A percentile compares a stretch with the other conserved stretches of the same genome.
Conservation (phyloP, 2,797 vertebrate species). For the Myoxocephalus aenaeus region DNA sequence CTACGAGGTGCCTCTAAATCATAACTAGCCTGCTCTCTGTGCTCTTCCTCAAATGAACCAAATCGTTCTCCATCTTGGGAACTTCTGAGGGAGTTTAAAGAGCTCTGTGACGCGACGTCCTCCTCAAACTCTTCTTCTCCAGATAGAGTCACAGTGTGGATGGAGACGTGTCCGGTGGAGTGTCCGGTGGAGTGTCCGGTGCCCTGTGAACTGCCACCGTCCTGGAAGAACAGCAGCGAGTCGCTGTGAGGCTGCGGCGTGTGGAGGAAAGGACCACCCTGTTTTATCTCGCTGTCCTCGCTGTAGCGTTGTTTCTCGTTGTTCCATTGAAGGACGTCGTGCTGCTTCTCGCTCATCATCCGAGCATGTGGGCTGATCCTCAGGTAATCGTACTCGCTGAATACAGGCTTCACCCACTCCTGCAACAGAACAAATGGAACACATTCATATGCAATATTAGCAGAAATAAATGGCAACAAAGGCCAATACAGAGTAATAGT, state of each 20-base stretch:
- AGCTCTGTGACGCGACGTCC: constrained; percentile 52
- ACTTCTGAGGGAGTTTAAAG: constrained; percentile 35
- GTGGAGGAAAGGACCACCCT: background rate
- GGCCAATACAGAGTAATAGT: no score
- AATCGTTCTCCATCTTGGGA: constrained; percentile 50
- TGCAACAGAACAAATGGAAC: constrained; percentile 61
- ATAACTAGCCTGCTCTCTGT: constrained; percentile 32
- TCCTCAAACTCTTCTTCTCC: constrained; percentile 81
- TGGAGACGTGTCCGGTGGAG: constrained; percentile 86
- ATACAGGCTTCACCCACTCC: constrained; percentile 90
- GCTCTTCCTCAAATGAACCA: constrained; percentile 63
- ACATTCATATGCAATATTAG: background rate
- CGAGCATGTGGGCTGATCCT: constrained; percentile 66
- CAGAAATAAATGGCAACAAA: background rate
- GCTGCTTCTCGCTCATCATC: constrained; percentile 59
- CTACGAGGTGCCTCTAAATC: constrained; percentile 14
- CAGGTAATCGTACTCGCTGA: constrained; percentile 82
- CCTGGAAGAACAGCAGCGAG: constrained; percentile 43
- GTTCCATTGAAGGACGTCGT: constrained; percentile 31
- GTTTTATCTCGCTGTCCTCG: constrained; percentile 16
- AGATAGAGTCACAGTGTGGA: constrained; percentile 89
- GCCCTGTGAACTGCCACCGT: constrained; percentile 38
- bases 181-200: constrained; percentile 79
- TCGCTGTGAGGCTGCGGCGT: constrained; percentile 40
- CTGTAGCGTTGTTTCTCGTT: constrained; percentile 46